Conservation (phyloP, 2,797 vertebrate species). For the Percopsis omiscomaycus region DNA sequence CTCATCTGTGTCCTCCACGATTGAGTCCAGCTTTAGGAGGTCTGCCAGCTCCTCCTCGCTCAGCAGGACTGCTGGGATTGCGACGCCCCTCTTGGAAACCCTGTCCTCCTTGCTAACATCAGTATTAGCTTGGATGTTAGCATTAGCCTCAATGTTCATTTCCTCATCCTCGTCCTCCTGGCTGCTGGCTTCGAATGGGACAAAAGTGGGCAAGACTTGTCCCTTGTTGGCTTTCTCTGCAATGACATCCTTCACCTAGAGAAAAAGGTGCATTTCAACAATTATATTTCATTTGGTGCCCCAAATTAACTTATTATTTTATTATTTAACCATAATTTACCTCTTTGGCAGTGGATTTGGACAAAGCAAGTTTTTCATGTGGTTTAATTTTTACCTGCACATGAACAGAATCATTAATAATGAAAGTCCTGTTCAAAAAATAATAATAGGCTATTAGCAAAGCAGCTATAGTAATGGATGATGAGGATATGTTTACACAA, state of each 20-base stretch:
- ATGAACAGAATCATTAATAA: constrained; percentile 5
- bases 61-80: constrained; percentile 64
- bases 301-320: background rate
- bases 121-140: constrained; percentile 16
- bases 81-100: constrained; percentile 36
- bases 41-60: constrained; percentile 71
- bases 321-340: constrained; percentile 40
- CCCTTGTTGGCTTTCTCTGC: constrained; percentile 53
- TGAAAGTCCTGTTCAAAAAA: background rate
- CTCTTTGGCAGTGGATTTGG: constrained; percentile 58
- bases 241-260: constrained; percentile 51
- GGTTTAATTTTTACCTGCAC: constrained; percentile 71
- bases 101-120: constrained; percentile 5
- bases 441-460: background rate
- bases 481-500: background rate
- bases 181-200: constrained; percentile 63
- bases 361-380: constrained; percentile 62
- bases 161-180: constrained; percentile 68
- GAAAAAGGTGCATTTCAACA: background rate
- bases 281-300: background rate
- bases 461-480: background rate
- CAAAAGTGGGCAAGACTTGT: constrained; percentile 62
- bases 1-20: constrained; percentile 52
- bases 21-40: constrained; percentile 62
- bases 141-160: constrained; percentile 53